phyloP scores from a whole-genome alignment of 2,888 invertebrate genomes.

The Electrophaes corylata region DNA sequence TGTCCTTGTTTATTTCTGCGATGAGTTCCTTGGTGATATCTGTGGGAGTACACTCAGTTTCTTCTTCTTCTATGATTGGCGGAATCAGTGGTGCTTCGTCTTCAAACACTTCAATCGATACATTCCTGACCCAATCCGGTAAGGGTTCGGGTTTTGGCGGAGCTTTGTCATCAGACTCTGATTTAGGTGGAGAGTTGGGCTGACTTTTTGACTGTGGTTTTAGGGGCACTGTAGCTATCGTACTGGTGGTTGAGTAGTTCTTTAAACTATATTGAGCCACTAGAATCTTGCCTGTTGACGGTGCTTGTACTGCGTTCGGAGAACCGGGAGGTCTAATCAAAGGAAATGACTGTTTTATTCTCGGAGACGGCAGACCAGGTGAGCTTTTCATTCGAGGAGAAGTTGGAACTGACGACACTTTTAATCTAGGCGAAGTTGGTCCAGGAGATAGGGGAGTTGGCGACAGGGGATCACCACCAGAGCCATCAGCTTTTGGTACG shows the following conservation, averaged over 20 bases:
- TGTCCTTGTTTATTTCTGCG: slow-evolving; percentile 78
- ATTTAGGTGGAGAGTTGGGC: slow-evolving; percentile 78
- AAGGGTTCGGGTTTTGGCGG: slow-evolving; percentile 56
- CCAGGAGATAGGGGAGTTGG: slow-evolving; percentile 85
- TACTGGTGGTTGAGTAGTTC: slow-evolving; percentile 71
- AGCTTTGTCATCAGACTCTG: slow-evolving; percentile 69
- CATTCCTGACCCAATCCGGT: slow-evolving; percentile 60
- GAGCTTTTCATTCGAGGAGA: slow-evolving; percentile 90
- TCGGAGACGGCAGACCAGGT: slow-evolving; percentile 87
- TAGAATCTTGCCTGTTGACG: slow-evolving; percentile 80
- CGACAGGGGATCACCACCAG: slow-evolving; percentile 82
- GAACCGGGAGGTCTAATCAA: slow-evolving; percentile 85
- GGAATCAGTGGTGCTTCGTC: slow-evolving; percentile 68
- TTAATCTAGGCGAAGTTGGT: slow-evolving; percentile 85
- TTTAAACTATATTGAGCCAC: slow-evolving; percentile 84
- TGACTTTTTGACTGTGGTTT: slow-evolving; percentile 79
- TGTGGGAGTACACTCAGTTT: slow-evolving; percentile 52
- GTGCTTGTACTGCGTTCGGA: slow-evolving; percentile 81
- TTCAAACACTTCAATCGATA: slow-evolving; percentile 69
- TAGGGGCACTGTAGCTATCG: slow-evolving; percentile 53
- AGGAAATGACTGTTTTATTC: slow-evolving; percentile 87
- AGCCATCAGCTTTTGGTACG: slow-evolving; percentile 91
- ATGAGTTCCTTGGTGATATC: slow-evolving; percentile 70
- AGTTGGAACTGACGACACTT: slow-evolving; percentile 90
- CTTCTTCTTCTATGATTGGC: slow-evolving; percentile 74